A percentile compares a stretch with the other conserved stretches of the same genome.
Conservation (phyloP, 1,140 invertebrate genomes). For the Drosophila biarmipes region DNA sequence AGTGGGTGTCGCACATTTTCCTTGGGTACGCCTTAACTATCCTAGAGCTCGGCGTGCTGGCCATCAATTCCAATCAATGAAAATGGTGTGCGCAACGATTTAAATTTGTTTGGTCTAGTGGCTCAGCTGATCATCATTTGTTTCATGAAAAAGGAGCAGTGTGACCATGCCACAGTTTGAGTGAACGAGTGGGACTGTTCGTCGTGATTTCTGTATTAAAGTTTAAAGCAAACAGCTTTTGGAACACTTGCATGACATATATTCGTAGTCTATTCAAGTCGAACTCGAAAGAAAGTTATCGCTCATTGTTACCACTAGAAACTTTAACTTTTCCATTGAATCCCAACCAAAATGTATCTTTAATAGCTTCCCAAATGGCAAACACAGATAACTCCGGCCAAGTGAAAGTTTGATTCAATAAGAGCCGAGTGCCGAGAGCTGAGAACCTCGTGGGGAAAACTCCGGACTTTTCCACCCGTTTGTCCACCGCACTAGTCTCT, state of each 20-base stretch:
- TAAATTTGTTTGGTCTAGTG: not conserved
- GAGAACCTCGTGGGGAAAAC: slow-evolving; percentile 20
- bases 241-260: too few species aligned
- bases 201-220: too few species aligned
- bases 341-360: slow-evolving; percentile 30
- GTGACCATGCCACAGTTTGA: not conserved
- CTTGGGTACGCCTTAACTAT: not conserved
- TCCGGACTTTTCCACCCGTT: slow-evolving; percentile 1
- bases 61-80: slow-evolving; percentile 21
- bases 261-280: too few species aligned
- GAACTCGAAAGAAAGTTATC: not conserved
- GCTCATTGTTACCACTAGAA: too few species aligned
- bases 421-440: not conserved
- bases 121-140: not conserved
- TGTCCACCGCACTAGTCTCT: slow-evolving; percentile 2
- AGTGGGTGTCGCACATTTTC: slow-evolving; percentile 19
- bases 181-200: not conserved
- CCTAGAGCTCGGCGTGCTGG: not conserved
- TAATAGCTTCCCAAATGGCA: slow-evolving; percentile 32
- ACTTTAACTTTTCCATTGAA: slow-evolving; percentile 13
- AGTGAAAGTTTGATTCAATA: slow-evolving; percentile 43
- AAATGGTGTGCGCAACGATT: slow-evolving; percentile 7
- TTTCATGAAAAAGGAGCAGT: not conserved
- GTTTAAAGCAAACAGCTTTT: not conserved
- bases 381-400: slow-evolving; percentile 8